Evolutionary conservation across 2,888 invertebrate genomes (phyloP).

Genomic region (Latrodectus elegans): DNA sequence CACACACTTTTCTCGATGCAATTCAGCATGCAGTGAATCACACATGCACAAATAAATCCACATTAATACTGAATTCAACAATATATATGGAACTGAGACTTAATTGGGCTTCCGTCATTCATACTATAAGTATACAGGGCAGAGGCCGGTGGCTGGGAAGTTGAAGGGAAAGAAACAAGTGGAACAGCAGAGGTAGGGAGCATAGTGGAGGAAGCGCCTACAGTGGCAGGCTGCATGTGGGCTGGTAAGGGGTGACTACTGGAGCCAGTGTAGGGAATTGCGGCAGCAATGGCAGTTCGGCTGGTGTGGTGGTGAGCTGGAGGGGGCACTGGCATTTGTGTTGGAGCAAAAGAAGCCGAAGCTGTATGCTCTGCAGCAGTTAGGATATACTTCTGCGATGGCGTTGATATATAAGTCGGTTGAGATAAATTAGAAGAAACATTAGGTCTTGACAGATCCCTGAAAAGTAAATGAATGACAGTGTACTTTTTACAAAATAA

Average conservation of each 20-base stretch:
- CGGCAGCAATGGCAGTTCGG: conserved; percentile 76
- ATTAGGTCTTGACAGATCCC: conserved; percentile 80
- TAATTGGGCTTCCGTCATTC: conserved; percentile 83
- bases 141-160: conserved; percentile 76
- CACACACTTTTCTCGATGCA: conserved; percentile 30
- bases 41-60: neutral
- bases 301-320: conserved; percentile 86
- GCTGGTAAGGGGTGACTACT: conserved; percentile 87
- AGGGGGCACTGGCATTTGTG: conserved; percentile 79
- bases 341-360: conserved; percentile 75
- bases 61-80: conserved; percentile 75
- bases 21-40: conserved; percentile 3
- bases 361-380: conserved; percentile 76
- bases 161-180: conserved; percentile 78
- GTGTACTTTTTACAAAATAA: too few species aligned
- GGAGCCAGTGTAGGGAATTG: conserved; percentile 70
- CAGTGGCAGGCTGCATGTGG: conserved; percentile 80
- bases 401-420: conserved; percentile 71
- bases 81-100: conserved; percentile 82
- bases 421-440: conserved; percentile 79
- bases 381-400: conserved; percentile 74
- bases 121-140: conserved; percentile 79
- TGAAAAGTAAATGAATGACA: conserved; percentile 67
- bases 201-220: conserved; percentile 73
- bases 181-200: conserved; percentile 56